These are phyloP conservation scores for Pammene fasciana DNA, from an alignment of 2,888 invertebrate species.

Conservation along the genomic window DNA sequence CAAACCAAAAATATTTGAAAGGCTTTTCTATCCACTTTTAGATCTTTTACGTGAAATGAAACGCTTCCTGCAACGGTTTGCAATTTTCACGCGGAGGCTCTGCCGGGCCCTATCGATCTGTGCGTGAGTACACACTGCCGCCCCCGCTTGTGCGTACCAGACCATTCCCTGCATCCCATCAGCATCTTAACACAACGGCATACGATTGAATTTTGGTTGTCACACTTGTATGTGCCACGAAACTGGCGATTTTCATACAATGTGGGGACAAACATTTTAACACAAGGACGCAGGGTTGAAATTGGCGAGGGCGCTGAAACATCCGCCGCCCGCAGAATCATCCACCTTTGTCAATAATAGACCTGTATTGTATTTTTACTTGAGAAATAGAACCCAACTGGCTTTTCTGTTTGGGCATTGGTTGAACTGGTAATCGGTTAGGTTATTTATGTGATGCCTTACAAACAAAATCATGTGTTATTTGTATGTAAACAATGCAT, in stretches of 20 bases:
- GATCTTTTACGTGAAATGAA: constrained; percentile 60
- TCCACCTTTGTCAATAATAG: constrained; percentile 23
- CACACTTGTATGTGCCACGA: neutral
- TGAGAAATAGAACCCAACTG: neutral
- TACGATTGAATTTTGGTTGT: constrained; percentile 41
- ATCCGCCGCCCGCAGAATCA: constrained; percentile 11
- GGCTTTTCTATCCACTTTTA: constrained; percentile 50
- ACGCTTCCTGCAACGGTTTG: constrained; percentile 64
- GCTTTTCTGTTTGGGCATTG: neutral
- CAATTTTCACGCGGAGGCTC: constrained; percentile 80
- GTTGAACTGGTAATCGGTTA: constrained; percentile 1
- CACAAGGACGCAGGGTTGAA: constrained; percentile 17
- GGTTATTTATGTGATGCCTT: neutral
- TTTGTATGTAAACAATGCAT: too few species aligned
- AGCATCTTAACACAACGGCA: constrained; percentile 12
- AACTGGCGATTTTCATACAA: constrained; percentile 16
- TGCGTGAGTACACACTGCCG: constrained; percentile 78
- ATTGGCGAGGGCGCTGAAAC: constrained; percentile 1
- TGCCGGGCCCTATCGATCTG: constrained; percentile 70
- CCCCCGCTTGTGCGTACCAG: constrained; percentile 66
- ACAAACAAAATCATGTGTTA: too few species aligned
- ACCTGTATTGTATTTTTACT: constrained; percentile 22
- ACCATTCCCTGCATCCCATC: neutral
- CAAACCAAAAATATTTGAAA: neutral
- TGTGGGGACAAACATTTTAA: constrained; percentile 23